These are phyloP conservation scores for Isurus oxyrinchus DNA, from an alignment of 2,113 vertebrate species.

Conservation along the genomic window DNA sequence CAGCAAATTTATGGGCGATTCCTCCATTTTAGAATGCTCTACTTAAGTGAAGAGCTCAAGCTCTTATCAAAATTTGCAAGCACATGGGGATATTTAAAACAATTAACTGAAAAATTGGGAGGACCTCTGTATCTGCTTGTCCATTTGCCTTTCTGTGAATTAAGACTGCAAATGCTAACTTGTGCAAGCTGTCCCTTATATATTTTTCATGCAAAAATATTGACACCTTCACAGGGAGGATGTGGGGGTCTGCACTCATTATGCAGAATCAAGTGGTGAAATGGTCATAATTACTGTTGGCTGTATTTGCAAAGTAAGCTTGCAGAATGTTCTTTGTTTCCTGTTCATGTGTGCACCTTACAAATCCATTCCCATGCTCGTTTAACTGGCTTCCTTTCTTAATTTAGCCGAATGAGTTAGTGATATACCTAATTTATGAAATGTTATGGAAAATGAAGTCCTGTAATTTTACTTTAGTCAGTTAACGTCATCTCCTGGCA, in stretches of 20 bases:
- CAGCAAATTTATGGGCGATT: constrained; percentile 9
- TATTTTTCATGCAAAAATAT: not conserved
- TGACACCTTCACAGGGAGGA: not conserved
- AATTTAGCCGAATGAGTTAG: not conserved
- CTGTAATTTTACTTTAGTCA: not conserved
- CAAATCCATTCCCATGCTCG: not conserved
- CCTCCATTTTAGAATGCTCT: not conserved
- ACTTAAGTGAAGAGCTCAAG: not conserved
- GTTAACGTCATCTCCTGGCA: not conserved
- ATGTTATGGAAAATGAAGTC: not conserved
- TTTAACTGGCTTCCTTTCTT: not conserved
- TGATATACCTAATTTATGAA: not conserved
- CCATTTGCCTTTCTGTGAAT: not conserved
- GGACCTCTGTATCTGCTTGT: not conserved
- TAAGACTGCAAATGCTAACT: not conserved
- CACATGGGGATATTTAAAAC: not conserved
- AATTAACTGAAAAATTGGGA: constrained; percentile 11
- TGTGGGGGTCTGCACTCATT: not conserved
- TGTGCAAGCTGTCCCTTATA: not conserved
- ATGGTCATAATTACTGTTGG: not conserved
- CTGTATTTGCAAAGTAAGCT: not conserved
- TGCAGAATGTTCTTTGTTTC: not conserved
- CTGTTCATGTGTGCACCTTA: not conserved
- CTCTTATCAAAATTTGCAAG: constrained; percentile 8
- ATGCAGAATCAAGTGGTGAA: not conserved